Conservation (phyloP, 2,113 vertebrate species). For the Trematomus loennbergii region DNA sequence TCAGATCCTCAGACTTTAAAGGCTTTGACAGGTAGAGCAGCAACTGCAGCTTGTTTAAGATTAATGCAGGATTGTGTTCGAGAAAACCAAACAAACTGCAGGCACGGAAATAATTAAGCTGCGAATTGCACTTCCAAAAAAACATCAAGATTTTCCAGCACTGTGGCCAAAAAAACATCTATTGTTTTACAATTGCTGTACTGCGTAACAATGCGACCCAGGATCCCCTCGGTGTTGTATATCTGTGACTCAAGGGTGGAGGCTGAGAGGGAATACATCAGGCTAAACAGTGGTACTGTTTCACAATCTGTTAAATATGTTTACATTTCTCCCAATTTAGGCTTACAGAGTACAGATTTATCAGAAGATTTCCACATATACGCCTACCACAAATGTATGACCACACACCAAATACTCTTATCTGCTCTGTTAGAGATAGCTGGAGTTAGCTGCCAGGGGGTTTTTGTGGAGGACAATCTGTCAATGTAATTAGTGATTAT, state of each 20-base stretch:
- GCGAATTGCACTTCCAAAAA: slow-evolving; percentile 68
- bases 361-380: slow-evolving; percentile 14
- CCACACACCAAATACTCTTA: slow-evolving; percentile 8
- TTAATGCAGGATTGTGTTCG: slow-evolving; percentile 35
- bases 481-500: slow-evolving; percentile 72
- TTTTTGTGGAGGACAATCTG: slow-evolving; percentile 49
- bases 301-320: slow-evolving; percentile 33
- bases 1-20: slow-evolving; percentile 15
- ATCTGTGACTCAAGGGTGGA: slow-evolving; percentile 47
- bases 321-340: slow-evolving; percentile 19
- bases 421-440: slow-evolving; percentile 43
- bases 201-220: slow-evolving; percentile 54
- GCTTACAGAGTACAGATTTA: slow-evolving; percentile 2
- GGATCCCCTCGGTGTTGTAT: slow-evolving; percentile 51
- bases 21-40: slow-evolving; percentile 26
- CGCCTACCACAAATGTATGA: slow-evolving; percentile 21
- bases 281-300: slow-evolving; percentile 32
- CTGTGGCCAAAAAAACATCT: slow-evolving; percentile 71
- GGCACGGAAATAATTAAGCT: slow-evolving; percentile 65
- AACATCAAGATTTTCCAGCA: slow-evolving; percentile 70
- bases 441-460: slow-evolving; percentile 39
- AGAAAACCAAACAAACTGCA: slow-evolving; percentile 52
- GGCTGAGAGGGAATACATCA: slow-evolving; percentile 16
- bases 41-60: slow-evolving; percentile 25
- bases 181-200: slow-evolving; percentile 56